Evolutionary conservation across 2,113 vertebrate species (phyloP).

Genomic region (Choloepus hoffmanni): DNA sequence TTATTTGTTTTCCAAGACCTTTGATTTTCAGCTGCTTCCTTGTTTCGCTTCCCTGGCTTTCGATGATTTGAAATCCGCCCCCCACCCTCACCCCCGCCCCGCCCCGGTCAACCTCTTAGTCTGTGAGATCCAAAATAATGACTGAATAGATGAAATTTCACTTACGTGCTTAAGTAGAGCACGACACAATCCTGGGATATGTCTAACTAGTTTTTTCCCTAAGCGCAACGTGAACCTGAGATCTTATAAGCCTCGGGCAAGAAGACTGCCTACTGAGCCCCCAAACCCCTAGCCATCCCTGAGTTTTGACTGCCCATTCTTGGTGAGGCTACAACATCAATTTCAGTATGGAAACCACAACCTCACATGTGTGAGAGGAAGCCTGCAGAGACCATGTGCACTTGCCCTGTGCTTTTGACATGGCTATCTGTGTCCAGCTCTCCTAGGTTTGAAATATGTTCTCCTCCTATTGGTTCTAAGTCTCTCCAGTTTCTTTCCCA

Average conservation of each 20-base stretch:
- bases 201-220: slow-evolving; percentile 76
- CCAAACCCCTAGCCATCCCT: slow-evolving; percentile 80
- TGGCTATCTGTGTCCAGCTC: neutral
- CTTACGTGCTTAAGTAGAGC: slow-evolving; percentile 73
- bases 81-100: neutral
- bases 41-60: slow-evolving; percentile 37
- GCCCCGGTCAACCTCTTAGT: slow-evolving; percentile 58
- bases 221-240: slow-evolving; percentile 81
- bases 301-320: slow-evolving; percentile 82
- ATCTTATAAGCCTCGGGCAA: slow-evolving; percentile 76
- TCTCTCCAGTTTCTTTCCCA: neutral
- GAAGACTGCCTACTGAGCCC: slow-evolving; percentile 81
- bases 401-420: neutral
- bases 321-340: slow-evolving; percentile 78
- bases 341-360: slow-evolving; percentile 81
- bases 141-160: slow-evolving; percentile 65
- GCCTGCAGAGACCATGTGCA: slow-evolving; percentile 73
- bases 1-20: neutral
- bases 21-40: neutral
- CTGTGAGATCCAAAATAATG: slow-evolving; percentile 68
- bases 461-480: neutral
- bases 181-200: slow-evolving; percentile 76
- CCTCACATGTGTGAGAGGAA: slow-evolving; percentile 71
- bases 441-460: neutral
- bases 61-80: slow-evolving; percentile 33